Percentiles rank a stretch among this genome's conserved stretches.
These are phyloP conservation scores for Mesoligia furuncula DNA, from an alignment of 2,888 invertebrate species.

Conservation along the genomic window DNA sequence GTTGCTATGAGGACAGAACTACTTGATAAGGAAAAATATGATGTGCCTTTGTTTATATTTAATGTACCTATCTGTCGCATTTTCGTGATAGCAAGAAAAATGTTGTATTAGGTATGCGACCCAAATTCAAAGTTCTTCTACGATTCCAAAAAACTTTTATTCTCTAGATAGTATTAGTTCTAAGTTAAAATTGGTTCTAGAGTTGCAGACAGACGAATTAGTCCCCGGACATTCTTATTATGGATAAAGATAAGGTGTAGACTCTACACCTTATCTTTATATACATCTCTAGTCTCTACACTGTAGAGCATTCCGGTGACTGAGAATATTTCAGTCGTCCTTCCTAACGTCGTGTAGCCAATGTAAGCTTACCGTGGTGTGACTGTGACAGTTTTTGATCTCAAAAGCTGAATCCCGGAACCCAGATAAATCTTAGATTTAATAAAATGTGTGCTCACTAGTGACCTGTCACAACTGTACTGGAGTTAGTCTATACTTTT, in stretches of 20 bases:
- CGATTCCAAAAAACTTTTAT: conserved; percentile 20
- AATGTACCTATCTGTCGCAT: conserved; percentile 24
- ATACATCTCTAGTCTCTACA: too few species aligned
- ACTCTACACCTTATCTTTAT: too few species aligned
- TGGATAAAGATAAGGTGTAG: conserved; percentile 12
- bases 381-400: conserved; percentile 39
- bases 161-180: conserved; percentile 39
- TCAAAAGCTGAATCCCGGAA: conserved; percentile 15
- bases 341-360: conserved; percentile 9
- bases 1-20: conserved; percentile 41
- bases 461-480: neutral
- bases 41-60: conserved; percentile 33
- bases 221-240: conserved; percentile 39
- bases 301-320: conserved; percentile 7
- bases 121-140: conserved; percentile 29
- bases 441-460: conserved; percentile 10
- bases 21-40: conserved; percentile 40
- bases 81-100: conserved; percentile 16
- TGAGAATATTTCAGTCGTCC: conserved; percentile 26
- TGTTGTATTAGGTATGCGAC: conserved; percentile 22
- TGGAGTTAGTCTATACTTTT: neutral
- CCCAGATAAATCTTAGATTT: conserved; percentile 20
- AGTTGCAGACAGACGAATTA: conserved; percentile 35
- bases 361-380: conserved; percentile 33
- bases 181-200: conserved; percentile 48